A percentile compares a stretch with the other conserved stretches of the same genome.
Evolutionary conservation across 2,888 invertebrate genomes (phyloP).

Genomic region (Andrena trimmerana): DNA sequence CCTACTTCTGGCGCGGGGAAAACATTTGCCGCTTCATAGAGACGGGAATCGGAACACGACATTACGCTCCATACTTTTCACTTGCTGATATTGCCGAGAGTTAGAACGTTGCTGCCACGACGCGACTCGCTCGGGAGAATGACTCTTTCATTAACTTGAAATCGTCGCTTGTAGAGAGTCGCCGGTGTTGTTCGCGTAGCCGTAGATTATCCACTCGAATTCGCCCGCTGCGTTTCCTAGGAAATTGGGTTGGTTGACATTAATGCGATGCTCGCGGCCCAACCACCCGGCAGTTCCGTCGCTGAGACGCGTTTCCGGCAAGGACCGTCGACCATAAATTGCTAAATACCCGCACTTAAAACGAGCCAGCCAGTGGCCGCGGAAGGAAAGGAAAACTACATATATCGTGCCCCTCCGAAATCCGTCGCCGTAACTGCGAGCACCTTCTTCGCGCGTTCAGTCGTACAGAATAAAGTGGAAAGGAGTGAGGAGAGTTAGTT

Average conservation of each 20-base stretch:
- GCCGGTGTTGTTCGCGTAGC: slow-evolving; percentile 54
- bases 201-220: slow-evolving; percentile 66
- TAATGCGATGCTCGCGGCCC: slow-evolving; percentile 65
- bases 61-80: neutral
- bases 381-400: neutral
- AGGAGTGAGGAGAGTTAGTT: neutral
- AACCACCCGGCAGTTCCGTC: slow-evolving; percentile 54
- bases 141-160: slow-evolving; percentile 27
- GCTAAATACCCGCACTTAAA: slow-evolving; percentile 69
- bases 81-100: neutral
- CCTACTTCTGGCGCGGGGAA: neutral
- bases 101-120: neutral
- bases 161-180: slow-evolving; percentile 15
- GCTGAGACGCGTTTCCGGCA: slow-evolving; percentile 63
- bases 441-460: neutral
- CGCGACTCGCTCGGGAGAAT: neutral
- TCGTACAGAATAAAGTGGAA: neutral
- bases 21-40: slow-evolving; percentile 19
- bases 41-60: slow-evolving; percentile 1
- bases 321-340: slow-evolving; percentile 63
- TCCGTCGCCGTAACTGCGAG: neutral
- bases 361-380: slow-evolving; percentile 34
- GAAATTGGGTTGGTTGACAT: slow-evolving; percentile 68
- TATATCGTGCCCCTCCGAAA: slow-evolving; percentile 13
- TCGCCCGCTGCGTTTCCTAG: slow-evolving; percentile 58